These are phyloP conservation scores for Gymnogyps californianus DNA, from an alignment of 2,113 vertebrate genomes.

Conservation along the genomic window DNA sequence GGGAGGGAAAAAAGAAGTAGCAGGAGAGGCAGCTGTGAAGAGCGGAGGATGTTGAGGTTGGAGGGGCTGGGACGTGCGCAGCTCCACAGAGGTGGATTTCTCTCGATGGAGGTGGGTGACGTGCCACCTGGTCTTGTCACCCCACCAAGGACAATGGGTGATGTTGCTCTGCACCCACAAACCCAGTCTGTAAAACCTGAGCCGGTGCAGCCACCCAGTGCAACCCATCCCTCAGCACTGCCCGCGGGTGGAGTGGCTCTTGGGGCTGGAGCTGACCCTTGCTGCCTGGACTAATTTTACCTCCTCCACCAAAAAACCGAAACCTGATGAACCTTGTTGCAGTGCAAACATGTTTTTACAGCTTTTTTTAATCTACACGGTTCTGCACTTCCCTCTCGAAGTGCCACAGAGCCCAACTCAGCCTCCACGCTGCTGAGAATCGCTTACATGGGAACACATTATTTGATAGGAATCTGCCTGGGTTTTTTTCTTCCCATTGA, in stretches of 20 bases:
- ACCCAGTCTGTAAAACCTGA: background rate
- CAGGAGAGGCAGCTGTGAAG: background rate
- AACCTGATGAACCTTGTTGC: background rate
- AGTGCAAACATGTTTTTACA: background rate
- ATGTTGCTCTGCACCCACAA: background rate
- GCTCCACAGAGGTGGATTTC: background rate
- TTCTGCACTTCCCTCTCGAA: background rate
- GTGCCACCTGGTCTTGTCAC: background rate
- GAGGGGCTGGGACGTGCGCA: background rate
- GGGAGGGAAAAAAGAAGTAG: background rate
- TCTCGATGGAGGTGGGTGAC: background rate
- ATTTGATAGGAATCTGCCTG: background rate
- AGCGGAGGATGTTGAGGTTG: background rate
- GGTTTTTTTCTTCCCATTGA: background rate
- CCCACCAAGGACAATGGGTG: no score
- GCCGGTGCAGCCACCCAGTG: background rate
- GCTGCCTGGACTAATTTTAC: background rate
- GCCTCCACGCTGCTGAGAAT: background rate
- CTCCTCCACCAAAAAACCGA: background rate
- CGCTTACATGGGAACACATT: rapidly evolving
- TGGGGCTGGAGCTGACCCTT: background rate
- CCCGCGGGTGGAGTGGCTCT: rapidly evolving
- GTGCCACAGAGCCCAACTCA: background rate
- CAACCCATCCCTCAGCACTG: background rate
- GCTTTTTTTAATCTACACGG: background rate